Evolutionary conservation across 1,140 invertebrate species (phyloP).

Genomic region (Formica selysi): DNA sequence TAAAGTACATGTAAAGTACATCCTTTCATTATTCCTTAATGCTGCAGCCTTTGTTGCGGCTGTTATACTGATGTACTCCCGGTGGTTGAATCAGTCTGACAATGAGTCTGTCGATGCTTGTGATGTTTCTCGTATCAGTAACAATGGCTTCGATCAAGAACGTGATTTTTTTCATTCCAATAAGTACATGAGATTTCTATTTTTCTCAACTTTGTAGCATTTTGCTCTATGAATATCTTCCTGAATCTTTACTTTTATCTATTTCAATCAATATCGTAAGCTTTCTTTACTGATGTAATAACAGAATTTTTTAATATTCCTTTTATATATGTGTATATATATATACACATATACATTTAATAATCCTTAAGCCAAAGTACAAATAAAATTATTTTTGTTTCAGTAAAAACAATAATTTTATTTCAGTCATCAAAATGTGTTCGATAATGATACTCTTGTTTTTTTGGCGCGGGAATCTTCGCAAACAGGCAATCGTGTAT

Average conservation of each 20-base stretch:
- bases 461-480: neutral
- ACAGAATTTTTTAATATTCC: too few relatives aligned
- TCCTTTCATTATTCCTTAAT: slow-evolving; percentile 75
- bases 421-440: neutral
- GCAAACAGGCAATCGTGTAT: slow-evolving; percentile 46
- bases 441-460: neutral
- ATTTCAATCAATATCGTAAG: neutral
- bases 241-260: neutral
- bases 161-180: slow-evolving; percentile 34
- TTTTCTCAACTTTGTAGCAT: slow-evolving; percentile 12
- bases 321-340: too few relatives aligned
- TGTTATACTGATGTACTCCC: slow-evolving; percentile 13
- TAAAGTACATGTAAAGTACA: slow-evolving; percentile 57
- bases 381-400: neutral
- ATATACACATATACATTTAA: neutral
- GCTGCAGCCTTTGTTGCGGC: slow-evolving; percentile 61
- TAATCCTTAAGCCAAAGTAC: neutral
- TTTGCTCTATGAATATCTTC: neutral
- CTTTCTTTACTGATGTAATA: neutral
- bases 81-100: slow-evolving; percentile 69
- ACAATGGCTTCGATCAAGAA: slow-evolving; percentile 38
- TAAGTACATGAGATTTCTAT: slow-evolving; percentile 6
- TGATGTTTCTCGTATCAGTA: neutral
- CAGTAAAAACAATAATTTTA: neutral
- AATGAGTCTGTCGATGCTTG: slow-evolving; percentile 1